A percentile compares a stretch with the other conserved stretches of the same genome.
Evolutionary conservation across 2,888 invertebrate genomes (phyloP).

Genomic region (Anarsia innoxiella): DNA sequence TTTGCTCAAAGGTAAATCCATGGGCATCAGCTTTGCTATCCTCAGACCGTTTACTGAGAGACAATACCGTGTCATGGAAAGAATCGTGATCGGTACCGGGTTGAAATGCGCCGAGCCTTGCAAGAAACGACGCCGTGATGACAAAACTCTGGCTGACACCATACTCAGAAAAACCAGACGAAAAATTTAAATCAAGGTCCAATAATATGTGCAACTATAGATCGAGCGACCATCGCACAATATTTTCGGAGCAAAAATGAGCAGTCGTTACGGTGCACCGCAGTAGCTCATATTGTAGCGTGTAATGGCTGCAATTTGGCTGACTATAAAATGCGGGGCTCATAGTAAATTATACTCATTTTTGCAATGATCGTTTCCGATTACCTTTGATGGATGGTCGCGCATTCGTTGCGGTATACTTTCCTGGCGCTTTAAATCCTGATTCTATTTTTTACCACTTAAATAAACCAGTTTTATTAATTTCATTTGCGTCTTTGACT

Average conservation of each 20-base stretch:
- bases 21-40: conserved; percentile 54
- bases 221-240: conserved; percentile 4
- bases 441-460: not conserved
- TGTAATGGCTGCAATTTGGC: conserved; percentile 62
- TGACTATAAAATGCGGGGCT: conserved; percentile 55
- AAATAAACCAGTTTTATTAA: too few relatives aligned
- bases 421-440: too few relatives aligned
- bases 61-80: conserved; percentile 54
- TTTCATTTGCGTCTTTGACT: too few relatives aligned
- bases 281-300: conserved; percentile 45
- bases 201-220: conserved; percentile 17
- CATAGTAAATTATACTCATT: conserved; percentile 63
- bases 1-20: conserved; percentile 47
- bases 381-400: conserved; percentile 58
- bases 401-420: conserved; percentile 39
- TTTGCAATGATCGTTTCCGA: conserved; percentile 68
- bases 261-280: conserved; percentile 44
- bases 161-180: conserved; percentile 45
- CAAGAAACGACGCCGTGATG: conserved; percentile 45
- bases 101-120: conserved; percentile 32
- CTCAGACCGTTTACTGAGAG: conserved; percentile 50
- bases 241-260: conserved; percentile 32
- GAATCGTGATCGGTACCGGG: conserved; percentile 44
- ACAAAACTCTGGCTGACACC: conserved; percentile 35
- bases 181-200: conserved; percentile 19